Base-by-base conservation (phyloP, 2,888 invertebrate genomes). In the Hydrotaea diabolus region DNA sequence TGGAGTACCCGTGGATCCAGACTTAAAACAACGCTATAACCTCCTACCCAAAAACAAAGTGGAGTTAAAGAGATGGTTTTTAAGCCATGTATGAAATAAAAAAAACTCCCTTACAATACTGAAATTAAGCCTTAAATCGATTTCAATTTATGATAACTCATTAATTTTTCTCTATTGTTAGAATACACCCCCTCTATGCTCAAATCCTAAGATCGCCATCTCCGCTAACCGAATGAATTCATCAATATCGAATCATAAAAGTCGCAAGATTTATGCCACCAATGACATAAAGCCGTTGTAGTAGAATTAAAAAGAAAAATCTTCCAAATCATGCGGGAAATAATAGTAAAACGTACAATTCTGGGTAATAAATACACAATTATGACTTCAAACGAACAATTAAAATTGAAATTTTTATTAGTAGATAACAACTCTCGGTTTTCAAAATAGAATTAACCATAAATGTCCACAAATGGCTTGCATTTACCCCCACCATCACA, bases 391-490 rank as follows among this genome's bases (percentile, higher is more conserved):
- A 66, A 66, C 17, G 36, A 66, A 66, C 43, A 66, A 66, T 66
- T 66, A 66, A 39, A 59, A 19, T 2, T 17, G 21, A 39, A 39
- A n/a, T n/a, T n/a, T 36, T 66, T 43, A 2, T 4, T 31, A 21
- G 36, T 66, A 66, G 66, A 66, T 66, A 66, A 66, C 31, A 66
- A 43, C 15, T 36, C 3, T 11, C n/a, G 66, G n/a, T 66, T 66
- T 36, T 43, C 8, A 9, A 13, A 3, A 66, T 5, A 66, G 21
- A 39, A 66, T 66, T 66, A 39, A 36, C 19, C n/a, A 66, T 17
- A 31, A 26, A 62, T 26, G n/a, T 17, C 66, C 21, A 43, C 15
- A 59, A 23, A 59, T n/a, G n/a, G n/a, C n/a, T n/a, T n/a, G n/a
- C n/a, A n/a, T n/a, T n/a, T n/a, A n/a, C n/a, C n/a, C n/a, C n/a